Base-by-base conservation (phyloP, 2,113 vertebrate species). In the Melanerpes aurifrons region DNA sequence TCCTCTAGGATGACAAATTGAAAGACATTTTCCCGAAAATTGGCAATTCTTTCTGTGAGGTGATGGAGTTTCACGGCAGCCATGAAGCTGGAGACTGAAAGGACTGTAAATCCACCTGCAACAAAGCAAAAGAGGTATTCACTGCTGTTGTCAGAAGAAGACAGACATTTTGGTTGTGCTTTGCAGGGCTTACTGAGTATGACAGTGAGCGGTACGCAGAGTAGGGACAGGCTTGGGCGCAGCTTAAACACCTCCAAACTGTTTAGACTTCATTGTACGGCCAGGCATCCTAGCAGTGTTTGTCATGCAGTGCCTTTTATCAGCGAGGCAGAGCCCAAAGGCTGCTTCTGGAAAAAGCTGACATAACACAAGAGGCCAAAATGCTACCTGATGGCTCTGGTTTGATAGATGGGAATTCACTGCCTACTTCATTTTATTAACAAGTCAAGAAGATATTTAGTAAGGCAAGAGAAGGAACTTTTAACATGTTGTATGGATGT, bases 1-100 rank as follows among this genome's bases (percentile, higher is more conserved):
- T 99, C 98, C 13, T 99, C 98, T 86, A 99, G 95, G 66, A 99
- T 97, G 7, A 98, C 71, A 0, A 99, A 98, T 45, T 69, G 96
- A 43, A 99, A 99, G 82, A 98, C 67, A 17, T 97, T 98, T 97
- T 99, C 99, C 35, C 74, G 96, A 89, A 98, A 98, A 98, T 99
- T 99, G 91, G 99, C 99, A 82, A 99, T 98, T 10, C 97, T 97
- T 89, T 99, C 98, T 0, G 99, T 99, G 91, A 99, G 98, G 26
- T 71, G 61, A 70, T 99, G 98, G 56, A 98, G 97, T 72, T 97
- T 98, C 83, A 99, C 94, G 4, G 98, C 98, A 25, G 99, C 98
- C 96, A 98, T 96, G 97, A 99, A 99, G 95, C 98, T 98, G 53
- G 97, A 82, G 45, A 98, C 94, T 63, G 97, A 98, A 71, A 99